phyloP scores from a whole-genome alignment of 2,888 invertebrate species.

The Desoria tigrina region DNA sequence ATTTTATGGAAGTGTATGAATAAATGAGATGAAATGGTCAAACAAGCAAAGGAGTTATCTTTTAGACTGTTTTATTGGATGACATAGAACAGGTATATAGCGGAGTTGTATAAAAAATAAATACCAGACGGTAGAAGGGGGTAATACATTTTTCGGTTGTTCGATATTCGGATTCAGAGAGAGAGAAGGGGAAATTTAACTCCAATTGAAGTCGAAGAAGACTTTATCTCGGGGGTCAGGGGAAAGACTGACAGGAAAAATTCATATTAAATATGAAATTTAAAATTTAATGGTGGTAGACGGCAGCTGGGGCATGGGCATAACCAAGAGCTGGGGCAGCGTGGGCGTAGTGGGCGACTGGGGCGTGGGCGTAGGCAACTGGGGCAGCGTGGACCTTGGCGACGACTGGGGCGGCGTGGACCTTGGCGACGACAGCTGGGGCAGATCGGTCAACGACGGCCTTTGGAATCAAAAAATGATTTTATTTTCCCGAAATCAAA shows the following conservation, averaged over 20 bases:
- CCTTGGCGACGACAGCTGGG: not conserved
- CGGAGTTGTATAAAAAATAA: conserved; percentile 8
- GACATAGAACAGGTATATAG: conserved; percentile 3
- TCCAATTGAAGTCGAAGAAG: conserved; percentile 1
- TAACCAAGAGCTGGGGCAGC: conserved; percentile 9
- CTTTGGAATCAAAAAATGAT: too few relatives aligned
- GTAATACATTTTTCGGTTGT: not conserved
- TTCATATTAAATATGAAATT: not conserved
- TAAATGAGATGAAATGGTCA: too few relatives aligned
- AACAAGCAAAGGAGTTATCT: too few relatives aligned
- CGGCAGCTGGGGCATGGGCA: not conserved
- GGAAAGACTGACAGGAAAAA: conserved; percentile 4
- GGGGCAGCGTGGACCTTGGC: conserved; percentile 19
- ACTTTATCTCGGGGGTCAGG: conserved; percentile 1
- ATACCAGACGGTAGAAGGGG: conserved; percentile 6
- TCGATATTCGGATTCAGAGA: not conserved
- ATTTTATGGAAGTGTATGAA: too few relatives aligned
- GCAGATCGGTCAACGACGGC: conserved; percentile 16
- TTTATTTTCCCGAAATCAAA: not conserved
- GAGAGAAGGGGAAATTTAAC: conserved; percentile 2
- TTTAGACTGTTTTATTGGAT: conserved; percentile 4
- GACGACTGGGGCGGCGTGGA: conserved; percentile 11
- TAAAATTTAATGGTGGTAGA: conserved; percentile 1
- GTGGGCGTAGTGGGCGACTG: not conserved
- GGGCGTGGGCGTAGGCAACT: not conserved